These are phyloP conservation scores for Eupsilia transversa DNA, from an alignment of 2,888 invertebrate species.

Conservation along the genomic window DNA sequence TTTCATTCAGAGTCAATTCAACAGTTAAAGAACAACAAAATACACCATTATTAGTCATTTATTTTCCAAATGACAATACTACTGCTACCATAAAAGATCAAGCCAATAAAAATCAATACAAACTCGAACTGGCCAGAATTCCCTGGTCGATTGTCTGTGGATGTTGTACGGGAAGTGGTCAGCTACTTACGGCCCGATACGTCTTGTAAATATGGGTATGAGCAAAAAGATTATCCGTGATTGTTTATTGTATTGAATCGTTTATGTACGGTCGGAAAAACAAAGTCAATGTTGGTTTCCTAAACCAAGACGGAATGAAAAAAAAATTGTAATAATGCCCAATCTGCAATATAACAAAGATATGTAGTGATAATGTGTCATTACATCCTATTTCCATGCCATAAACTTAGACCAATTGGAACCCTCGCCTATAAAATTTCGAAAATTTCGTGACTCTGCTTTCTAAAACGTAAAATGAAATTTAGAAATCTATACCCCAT, in stretches of 20 bases:
- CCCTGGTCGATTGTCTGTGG: constrained; percentile 49
- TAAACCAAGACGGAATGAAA: background rate
- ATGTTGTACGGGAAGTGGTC: constrained; percentile 67
- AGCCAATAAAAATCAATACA: constrained; percentile 66
- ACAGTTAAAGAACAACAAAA: constrained; percentile 56
- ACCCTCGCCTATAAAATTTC: too few relatives aligned
- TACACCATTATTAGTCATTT: constrained; percentile 63
- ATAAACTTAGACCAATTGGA: too few relatives aligned
- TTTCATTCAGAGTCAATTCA: constrained; percentile 59
- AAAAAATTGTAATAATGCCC: too few relatives aligned
- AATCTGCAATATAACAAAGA: too few relatives aligned
- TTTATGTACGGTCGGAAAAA: constrained; percentile 76
- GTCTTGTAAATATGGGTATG: constrained; percentile 73
- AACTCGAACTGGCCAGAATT: constrained; percentile 60
- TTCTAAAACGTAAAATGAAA: too few relatives aligned
- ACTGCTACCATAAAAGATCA: constrained; percentile 57
- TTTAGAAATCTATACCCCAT: too few relatives aligned
- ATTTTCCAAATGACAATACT: constrained; percentile 71
- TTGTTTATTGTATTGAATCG: constrained; percentile 89
- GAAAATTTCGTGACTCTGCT: too few relatives aligned
- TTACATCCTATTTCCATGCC: too few relatives aligned
- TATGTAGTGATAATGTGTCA: too few relatives aligned
- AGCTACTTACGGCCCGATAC: constrained; percentile 80
- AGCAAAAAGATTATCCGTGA: constrained; percentile 83
- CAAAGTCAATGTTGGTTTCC: background rate